Evolutionary conservation across 2,888 invertebrate species (phyloP).

Genomic region (Drosophila phalerata): DNA sequence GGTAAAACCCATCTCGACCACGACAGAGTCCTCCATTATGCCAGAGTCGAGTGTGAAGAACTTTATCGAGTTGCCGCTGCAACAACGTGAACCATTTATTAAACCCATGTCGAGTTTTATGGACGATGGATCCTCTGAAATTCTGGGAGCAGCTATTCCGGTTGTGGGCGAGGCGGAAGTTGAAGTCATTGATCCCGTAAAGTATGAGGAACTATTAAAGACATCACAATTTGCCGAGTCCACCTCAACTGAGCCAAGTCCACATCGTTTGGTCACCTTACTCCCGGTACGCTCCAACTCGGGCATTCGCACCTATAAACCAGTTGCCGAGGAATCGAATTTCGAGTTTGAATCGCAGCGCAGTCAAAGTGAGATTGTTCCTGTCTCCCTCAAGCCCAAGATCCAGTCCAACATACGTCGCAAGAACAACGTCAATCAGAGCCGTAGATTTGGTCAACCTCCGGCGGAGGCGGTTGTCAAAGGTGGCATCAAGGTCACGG

Average conservation of each 20-base stretch:
- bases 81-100: slow-evolving; percentile 73
- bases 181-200: slow-evolving; percentile 85
- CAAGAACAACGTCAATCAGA: slow-evolving; percentile 70
- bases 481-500: slow-evolving; percentile 83
- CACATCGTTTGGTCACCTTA: slow-evolving; percentile 88
- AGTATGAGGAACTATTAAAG: slow-evolving; percentile 85
- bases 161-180: slow-evolving; percentile 85
- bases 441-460: slow-evolving; percentile 76
- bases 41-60: slow-evolving; percentile 48
- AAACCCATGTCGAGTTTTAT: slow-evolving; percentile 81
- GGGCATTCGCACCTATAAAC: slow-evolving; percentile 90
- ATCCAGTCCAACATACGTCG: slow-evolving; percentile 61
- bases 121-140: slow-evolving; percentile 76
- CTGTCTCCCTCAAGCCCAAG: slow-evolving; percentile 69
- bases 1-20: slow-evolving; percentile 51
- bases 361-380: slow-evolving; percentile 46
- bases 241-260: slow-evolving; percentile 78
- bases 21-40: slow-evolving; percentile 41
- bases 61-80: slow-evolving; percentile 61
- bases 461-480: slow-evolving; percentile 84
- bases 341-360: slow-evolving; percentile 51
- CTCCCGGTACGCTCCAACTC: slow-evolving; percentile 93
- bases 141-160: slow-evolving; percentile 81
- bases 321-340: slow-evolving; percentile 67
- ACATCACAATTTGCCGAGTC: slow-evolving; percentile 80